Evolutionary conservation across 2,113 vertebrate genomes (phyloP), one percentile per base, ranked within the genome.

Genomic region (Terrapene triunguis): DNA sequence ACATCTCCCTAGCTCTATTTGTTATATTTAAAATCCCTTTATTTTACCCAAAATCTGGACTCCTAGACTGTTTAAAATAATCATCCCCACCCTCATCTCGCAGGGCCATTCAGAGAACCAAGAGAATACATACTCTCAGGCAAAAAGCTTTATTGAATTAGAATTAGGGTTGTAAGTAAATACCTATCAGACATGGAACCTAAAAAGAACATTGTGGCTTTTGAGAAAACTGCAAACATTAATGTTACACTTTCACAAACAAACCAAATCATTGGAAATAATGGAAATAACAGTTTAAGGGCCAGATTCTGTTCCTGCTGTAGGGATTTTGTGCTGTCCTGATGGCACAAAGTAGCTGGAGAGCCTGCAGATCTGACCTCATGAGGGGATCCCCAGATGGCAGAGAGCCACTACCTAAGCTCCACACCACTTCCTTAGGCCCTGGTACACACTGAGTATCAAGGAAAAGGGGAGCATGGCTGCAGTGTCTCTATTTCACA

Each of bases 1-100:
- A 50, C 42, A 47, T 82, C 88, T 90, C 81, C 84, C 91, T 95
- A 95, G 54, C 53, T 92, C 47, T 94, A 14, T 89, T 94, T 87
- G 42, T 24, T 87, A 62, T 8, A 21, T 90, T 89, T 80, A 85
- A 95, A 42, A 35, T 90, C 76, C 42, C 3, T 86, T 93, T 90
- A 22, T 88, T 54, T 9, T 85, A 84, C 90, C 92, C 44, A 84
- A 90, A 80, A 86, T 95, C 55, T 35, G n/a, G 38, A 78, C 4
- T 25, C 6, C 7, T 47, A 29, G 25, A 47, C 24, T 47, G 44
- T 78, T 44, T 47, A 12, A 74, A 21, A 44, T 27, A 76, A 27
- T 14, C 42, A 47, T 47, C 25, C 11, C 24, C 25, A 44, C 27
- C 85, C 91, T 89, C 32, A 4, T 10, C 24, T 91, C 72, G 87